Base-by-base conservation (phyloP, 2,113 vertebrate species). In the Candoia aspera region DNA sequence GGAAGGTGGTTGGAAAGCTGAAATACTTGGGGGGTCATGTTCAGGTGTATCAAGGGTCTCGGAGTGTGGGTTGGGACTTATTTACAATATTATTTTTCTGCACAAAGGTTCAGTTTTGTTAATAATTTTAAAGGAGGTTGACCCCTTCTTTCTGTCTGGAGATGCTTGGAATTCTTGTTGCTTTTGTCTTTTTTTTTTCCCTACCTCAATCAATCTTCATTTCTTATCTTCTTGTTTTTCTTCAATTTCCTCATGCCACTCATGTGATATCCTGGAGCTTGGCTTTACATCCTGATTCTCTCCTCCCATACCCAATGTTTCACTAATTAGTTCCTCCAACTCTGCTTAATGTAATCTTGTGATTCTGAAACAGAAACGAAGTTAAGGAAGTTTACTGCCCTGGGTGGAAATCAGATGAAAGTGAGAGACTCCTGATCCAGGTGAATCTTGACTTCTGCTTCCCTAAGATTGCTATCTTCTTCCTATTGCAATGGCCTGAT, bases 161-260 rank as follows among this genome's bases (percentile, higher is more conserved):
- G 33, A 33, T 73, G 13, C n/a, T 73, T 73, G 15, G n/a, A 73
- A 79, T 79, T 79, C 15, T 79, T 0, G 8, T 68, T 62, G 9
- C 29, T 64, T 64, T 68, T 68, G 12, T 79, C 68, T 79, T 79
- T 79, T 3, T 17, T 79, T 42, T 79, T 79, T 42, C 33, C 33
- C 33, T 73, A 37, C 73, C 2, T 9, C 33, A 21, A 33, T 42
- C 33, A 79, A 79, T 21, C 19, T 42, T 79, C 33, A 79, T 79
- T 21, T 79, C 73, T 42, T 91, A 92, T 98, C 98, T 98, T 98
- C 98, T 90, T 98, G 96, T 91, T 95, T 97, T 88, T 92, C 93
- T 90, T 96, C 79, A 23, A 96, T 93, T 0, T 95, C 96, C 46
- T 85, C 59, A 55, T 29, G 24, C n/a, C 53, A 89, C 87, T 64